phyloP scores from a whole-genome alignment of 2,888 invertebrate genomes.

The Noctua janthina region DNA sequence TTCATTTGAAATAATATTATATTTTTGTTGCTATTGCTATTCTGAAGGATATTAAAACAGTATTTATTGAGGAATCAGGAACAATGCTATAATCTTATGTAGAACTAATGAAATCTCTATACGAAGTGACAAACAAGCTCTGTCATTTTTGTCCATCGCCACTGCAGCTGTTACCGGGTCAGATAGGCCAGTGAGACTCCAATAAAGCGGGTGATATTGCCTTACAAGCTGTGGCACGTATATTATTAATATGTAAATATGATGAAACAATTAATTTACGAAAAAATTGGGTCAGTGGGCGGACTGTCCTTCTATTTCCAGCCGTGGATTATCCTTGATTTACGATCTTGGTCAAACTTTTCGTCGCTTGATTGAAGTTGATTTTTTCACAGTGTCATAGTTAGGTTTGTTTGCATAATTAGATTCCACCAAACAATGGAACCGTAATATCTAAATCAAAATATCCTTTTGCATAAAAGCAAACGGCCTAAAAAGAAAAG shows the following conservation, averaged over 20 bases:
- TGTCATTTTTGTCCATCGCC: not conserved
- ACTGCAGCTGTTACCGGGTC: not conserved
- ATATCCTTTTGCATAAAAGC: constrained; percentile 36
- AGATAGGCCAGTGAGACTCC: not conserved
- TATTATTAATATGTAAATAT: constrained; percentile 6
- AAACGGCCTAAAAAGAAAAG: constrained; percentile 17
- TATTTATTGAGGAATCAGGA: not conserved
- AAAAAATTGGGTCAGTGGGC: constrained; percentile 2
- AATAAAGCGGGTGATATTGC: not conserved
- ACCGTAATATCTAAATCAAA: constrained; percentile 10
- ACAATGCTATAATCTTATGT: not conserved
- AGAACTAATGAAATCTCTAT: not conserved
- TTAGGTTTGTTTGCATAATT: constrained; percentile 5
- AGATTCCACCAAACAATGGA: constrained; percentile 23
- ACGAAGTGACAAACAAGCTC: not conserved
- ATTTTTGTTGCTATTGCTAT: not conserved
- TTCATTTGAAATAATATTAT: not conserved
- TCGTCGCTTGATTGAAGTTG: not conserved
- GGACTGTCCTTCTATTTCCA: constrained; percentile 8
- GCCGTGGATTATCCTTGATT: constrained; percentile 23
- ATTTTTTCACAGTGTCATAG: not conserved
- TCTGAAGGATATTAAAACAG: not conserved
- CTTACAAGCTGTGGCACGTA: not conserved
- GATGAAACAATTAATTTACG: constrained; percentile 16
- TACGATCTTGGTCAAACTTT: constrained; percentile 20